phyloP scores from a whole-genome alignment of 2,113 vertebrate genomes.

The Craseonycteris thonglongyai region DNA sequence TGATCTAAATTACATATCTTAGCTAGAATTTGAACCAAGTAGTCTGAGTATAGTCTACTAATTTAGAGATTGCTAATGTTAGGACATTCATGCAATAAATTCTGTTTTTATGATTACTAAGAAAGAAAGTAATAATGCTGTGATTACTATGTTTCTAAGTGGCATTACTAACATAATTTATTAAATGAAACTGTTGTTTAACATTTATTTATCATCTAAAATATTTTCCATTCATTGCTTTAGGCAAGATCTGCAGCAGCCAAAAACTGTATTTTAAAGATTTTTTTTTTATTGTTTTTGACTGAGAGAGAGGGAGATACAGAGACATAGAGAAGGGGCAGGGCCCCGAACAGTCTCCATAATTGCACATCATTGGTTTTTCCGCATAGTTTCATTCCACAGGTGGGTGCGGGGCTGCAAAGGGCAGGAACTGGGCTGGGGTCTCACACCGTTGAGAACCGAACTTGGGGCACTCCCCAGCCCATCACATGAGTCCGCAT shows the following conservation, averaged over 20 bases:
- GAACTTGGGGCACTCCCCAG: too few relatives aligned
- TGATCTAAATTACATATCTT: background rate
- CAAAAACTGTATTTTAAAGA: background rate
- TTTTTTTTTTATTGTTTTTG: too few relatives aligned
- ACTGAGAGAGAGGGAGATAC: too few relatives aligned
- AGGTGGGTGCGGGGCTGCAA: too few relatives aligned
- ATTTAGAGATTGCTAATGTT: background rate
- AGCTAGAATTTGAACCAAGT: background rate
- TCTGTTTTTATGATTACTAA: background rate
- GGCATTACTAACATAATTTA: background rate
- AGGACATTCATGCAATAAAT: background rate
- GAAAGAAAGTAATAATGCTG: background rate
- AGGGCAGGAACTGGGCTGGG: too few relatives aligned
- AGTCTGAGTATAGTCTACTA: background rate
- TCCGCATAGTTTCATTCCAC: too few relatives aligned
- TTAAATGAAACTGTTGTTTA: background rate
- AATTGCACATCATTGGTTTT: too few relatives aligned
- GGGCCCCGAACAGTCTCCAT: too few relatives aligned
- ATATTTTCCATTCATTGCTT: background rate
- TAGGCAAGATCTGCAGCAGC: background rate
- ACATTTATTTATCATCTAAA: background rate
- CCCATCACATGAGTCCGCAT: too few relatives aligned
- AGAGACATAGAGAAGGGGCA: too few relatives aligned
- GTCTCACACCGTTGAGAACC: too few relatives aligned
- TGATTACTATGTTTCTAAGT: background rate